phyloP scores from a whole-genome alignment of 2,888 invertebrate species.

The Germaria angustata region DNA sequence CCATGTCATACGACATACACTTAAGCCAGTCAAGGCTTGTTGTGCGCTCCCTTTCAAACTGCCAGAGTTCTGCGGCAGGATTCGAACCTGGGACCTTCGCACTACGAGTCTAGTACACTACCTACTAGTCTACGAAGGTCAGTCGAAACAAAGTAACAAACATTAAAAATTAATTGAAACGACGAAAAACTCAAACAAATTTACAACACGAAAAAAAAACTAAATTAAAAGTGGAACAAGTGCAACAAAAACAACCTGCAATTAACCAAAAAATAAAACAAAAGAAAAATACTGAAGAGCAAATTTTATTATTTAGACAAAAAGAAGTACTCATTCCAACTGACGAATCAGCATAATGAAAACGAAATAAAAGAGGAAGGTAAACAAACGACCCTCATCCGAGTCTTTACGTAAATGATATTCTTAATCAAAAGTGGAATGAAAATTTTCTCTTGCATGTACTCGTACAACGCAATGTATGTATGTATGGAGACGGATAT shows the following conservation, averaged over 20 bases:
- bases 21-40: too few species aligned
- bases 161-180: conserved; percentile 40
- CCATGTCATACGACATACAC: too few species aligned
- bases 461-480: too few species aligned
- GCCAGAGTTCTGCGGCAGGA: too few species aligned
- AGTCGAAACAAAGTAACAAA: conserved; percentile 10
- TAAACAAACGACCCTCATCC: conserved; percentile 43
- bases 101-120: too few species aligned
- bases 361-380: conserved; percentile 1
- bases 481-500: too few species aligned
- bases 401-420: not conserved
- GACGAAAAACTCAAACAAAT: conserved; percentile 1
- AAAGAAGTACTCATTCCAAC: not conserved
- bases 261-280: conserved; percentile 41
- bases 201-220: not conserved
- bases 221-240: conserved; percentile 59
- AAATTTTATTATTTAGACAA: not conserved
- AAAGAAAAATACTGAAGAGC: conserved; percentile 16
- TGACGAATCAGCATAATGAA: conserved; percentile 10
- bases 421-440: not conserved
- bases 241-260: conserved; percentile 51
- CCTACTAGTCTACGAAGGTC: too few species aligned
- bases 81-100: too few species aligned
- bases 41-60: too few species aligned
- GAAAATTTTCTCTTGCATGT: not conserved